Evolutionary conservation across 2,797 vertebrate genomes (phyloP).

Genomic region (Sylvilagus floridanus): DNA sequence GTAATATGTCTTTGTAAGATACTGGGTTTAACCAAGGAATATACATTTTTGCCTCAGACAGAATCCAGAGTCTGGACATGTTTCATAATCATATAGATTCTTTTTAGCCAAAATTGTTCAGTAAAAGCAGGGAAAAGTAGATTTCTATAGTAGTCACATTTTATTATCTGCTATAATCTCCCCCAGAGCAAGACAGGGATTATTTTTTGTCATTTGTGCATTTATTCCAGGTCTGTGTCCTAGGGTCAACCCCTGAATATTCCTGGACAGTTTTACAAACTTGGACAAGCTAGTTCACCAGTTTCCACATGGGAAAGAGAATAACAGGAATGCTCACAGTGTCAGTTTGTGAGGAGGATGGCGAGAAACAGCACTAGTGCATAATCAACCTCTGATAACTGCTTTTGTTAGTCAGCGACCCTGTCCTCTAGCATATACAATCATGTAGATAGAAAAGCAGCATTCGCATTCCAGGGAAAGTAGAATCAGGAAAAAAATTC

Average conservation of each 20-base stretch:
- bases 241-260: background rate
- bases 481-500: background rate
- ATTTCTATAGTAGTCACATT: background rate
- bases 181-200: background rate
- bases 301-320: background rate
- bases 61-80: background rate
- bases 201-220: background rate
- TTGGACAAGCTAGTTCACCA: background rate
- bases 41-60: background rate
- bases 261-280: background rate
- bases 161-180: background rate
- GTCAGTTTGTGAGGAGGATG: background rate
- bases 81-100: background rate
- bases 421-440: background rate
- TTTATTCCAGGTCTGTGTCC: background rate
- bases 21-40: constrained; percentile 4
- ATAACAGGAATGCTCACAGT: background rate
- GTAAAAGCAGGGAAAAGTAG: background rate
- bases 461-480: background rate
- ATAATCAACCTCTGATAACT: background rate
- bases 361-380: background rate
- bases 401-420: background rate
- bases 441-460: background rate
- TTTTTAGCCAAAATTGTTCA: background rate
- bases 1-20: constrained; percentile 23